Evolutionary conservation across 92 coral and sea anemone genomes (phyloP).

Genomic region (Palythoa caribaeorum): DNA sequence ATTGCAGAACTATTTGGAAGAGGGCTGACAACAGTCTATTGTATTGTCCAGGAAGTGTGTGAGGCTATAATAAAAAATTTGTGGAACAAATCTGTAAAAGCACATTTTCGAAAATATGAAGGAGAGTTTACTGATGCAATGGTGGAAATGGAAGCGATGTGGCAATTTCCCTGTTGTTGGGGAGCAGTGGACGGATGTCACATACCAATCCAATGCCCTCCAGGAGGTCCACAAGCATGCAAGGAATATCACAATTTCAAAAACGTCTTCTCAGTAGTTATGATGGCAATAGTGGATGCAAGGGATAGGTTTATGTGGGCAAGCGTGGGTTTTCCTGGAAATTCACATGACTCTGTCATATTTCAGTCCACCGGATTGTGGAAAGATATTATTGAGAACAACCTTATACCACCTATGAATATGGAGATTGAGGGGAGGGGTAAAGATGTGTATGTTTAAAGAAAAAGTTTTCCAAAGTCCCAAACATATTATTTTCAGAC

Average conservation of each 20-base stretch:
- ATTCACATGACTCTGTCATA: constrained; percentile 50
- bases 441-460: background rate
- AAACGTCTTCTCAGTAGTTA: constrained; percentile 26
- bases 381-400: background rate
- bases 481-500: background rate
- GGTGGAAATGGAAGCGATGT: constrained; percentile 54
- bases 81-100: constrained; percentile 53
- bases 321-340: constrained; percentile 55
- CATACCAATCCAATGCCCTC: constrained; percentile 60
- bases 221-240: constrained; percentile 34
- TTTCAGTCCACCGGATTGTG: constrained; percentile 50
- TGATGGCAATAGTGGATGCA: background rate
- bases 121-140: constrained; percentile 49
- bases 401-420: too few species aligned
- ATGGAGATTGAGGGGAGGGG: too few species aligned
- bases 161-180: constrained; percentile 28
- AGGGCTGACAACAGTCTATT: constrained; percentile 54
- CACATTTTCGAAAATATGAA: constrained; percentile 40
- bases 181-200: constrained; percentile 56
- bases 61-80: constrained; percentile 10
- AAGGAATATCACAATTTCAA: too few species aligned
- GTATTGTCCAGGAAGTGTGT: constrained; percentile 52
- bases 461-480: background rate
- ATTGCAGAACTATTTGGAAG: constrained; percentile 47
- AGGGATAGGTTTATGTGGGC: constrained; percentile 46